Evolutionary conservation across 2,888 invertebrate species (phyloP).

Genomic region (Abrostola triplasia): DNA sequence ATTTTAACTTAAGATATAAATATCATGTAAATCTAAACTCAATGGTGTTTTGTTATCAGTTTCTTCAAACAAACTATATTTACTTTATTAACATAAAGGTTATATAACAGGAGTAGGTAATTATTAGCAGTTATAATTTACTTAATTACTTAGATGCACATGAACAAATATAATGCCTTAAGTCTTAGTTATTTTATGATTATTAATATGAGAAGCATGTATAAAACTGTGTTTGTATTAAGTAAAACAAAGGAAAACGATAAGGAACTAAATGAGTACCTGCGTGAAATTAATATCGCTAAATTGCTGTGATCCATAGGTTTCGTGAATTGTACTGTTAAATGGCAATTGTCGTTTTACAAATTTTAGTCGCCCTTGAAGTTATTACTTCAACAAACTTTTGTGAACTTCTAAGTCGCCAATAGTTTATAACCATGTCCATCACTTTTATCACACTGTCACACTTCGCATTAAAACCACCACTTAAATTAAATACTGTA

Average conservation of each 20-base stretch:
- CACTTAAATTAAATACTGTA: neutral
- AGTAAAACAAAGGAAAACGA: slow-evolving; percentile 35
- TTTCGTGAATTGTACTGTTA: neutral
- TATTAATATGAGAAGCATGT: slow-evolving; percentile 34
- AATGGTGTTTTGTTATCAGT: slow-evolving; percentile 61
- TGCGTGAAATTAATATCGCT: neutral
- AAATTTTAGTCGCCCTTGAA: too few species aligned
- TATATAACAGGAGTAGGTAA: slow-evolving; percentile 48
- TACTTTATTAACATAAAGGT: slow-evolving; percentile 57
- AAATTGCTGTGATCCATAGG: neutral
- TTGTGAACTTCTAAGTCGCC: neutral
- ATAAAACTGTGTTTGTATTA: slow-evolving; percentile 40
- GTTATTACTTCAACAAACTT: too few species aligned
- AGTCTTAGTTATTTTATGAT: slow-evolving; percentile 35
- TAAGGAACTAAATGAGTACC: slow-evolving; percentile 15
- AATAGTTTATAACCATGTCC: neutral
- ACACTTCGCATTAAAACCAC: neutral
- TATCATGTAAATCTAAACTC: slow-evolving; percentile 54
- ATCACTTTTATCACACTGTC: neutral
- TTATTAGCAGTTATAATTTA: slow-evolving; percentile 43
- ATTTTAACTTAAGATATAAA: slow-evolving; percentile 11
- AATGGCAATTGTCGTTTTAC: too few species aligned
- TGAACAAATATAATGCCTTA: slow-evolving; percentile 35
- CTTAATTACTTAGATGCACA: slow-evolving; percentile 40
- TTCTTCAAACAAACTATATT: slow-evolving; percentile 55